Base-by-base conservation (phyloP, 2,113 vertebrate species). In the Myxocyprinus asiaticus region DNA sequence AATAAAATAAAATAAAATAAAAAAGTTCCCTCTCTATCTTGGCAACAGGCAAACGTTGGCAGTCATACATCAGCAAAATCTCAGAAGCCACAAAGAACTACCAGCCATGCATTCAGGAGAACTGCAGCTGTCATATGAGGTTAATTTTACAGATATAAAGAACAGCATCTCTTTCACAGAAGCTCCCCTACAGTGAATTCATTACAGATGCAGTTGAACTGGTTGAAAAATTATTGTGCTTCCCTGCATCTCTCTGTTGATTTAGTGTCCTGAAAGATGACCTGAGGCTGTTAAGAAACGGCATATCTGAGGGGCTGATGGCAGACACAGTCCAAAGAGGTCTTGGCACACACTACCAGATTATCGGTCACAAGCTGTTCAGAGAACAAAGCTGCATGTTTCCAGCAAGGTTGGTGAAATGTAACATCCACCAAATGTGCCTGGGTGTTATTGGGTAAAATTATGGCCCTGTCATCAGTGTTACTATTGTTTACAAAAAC, bases 331-430 rank as follows among this genome's bases (percentile, higher is more conserved):
- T 98, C 53, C 91, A 89, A 22, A 92, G 93, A 65, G 96, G 94
- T 51, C 90, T 98, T 0, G 98, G 98, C 14, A 98, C 97, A 0
- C 97, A 99, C 86, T 99, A 99, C 89, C 98, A 99, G 88, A 90
- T 99, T 78, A 91, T 97, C 76, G 91, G 88, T 48, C 93, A 95
- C 69, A 95, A 91, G 81, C 65, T 99, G 68, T 99, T 96, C 89
- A 92, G 97, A 67, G 96, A 99, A 86, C 90, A 90, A 58, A 95
- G 93, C 85, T 99, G 98, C 80, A 95, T 99, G 96, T 99, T 99
- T 81, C 96, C 97, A 59, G 96, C 98, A 43, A 95, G 98, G 98
- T 99, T 83, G 86, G 93, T 67, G 9, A 7, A 65, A 12, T 67
- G n/a, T 44, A 6, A 2, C 6, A 6, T 6, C 55, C 3, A 15